Evolutionary conservation across 2,888 invertebrate genomes (phyloP), one percentile per base, ranked within the genome.

Genomic region (Brachycybe producta): DNA sequence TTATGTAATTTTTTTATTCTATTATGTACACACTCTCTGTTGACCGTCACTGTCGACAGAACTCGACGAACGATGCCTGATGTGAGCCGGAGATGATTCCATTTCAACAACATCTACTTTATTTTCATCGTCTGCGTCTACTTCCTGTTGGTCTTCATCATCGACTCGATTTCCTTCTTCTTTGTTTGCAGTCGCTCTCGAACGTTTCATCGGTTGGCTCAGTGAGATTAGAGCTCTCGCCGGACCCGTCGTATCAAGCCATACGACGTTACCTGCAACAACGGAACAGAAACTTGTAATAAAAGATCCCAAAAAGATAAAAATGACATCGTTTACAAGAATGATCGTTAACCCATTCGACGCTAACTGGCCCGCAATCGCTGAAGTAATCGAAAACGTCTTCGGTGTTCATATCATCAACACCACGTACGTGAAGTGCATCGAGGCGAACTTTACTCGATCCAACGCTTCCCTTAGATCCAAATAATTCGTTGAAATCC

Each of bases 291-390:
- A 41, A 41, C 17, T 19, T n/a, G 7, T 27, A 42, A 27, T 27
- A 40, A 46, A 21, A 32, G 42, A 19, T 34, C 17, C 27, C 15
- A 27, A 49, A 21, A n/a, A n/a, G n/a, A n/a, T n/a, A n/a, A 44
- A 32, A 24, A 21, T 27, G 23, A 7, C 41, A 45, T 42, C 23
- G 60, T 61, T 60, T 70, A 79, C 86, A 87, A 59, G 82, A 80
- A 57, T 73, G 70, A 62, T 83, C 80, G 69, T 81, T 80, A 52
- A 86, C 76, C 84, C 84, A 85, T 68, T 87, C 86, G 45, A 87
- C 73, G 8, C 77, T 77, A 11, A 77, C 70, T n/a, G 87, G 84
- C 46, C 77, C 77, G 65, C 79, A 83, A 57, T 80, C 79, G 63
- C 76, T 74, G 62, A 87, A 80, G 67, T 85, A 86, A 57, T 77